Base-by-base conservation (phyloP, 2,797 vertebrate species). In the Agapornis canus region DNA sequence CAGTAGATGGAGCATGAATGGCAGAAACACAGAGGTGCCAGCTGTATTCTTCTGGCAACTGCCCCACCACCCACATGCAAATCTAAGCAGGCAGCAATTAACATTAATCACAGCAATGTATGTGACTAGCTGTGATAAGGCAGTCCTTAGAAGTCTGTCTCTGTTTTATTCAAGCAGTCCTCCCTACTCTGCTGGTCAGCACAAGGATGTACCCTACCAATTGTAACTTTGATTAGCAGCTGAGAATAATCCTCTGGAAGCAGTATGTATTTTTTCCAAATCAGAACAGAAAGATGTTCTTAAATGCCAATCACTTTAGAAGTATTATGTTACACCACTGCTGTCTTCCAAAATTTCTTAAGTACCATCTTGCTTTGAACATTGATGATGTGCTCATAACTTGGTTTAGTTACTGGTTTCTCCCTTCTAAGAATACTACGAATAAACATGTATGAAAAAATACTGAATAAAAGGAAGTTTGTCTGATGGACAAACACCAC, bases 21-120 rank as follows among this genome's bases (percentile, higher is more conserved):
- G 27, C 11, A 0, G 4, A 90, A 25, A 68, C 39, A 27, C 1
- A 4, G 42, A 0, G 2, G 42, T 40, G 37, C 29, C 43, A 72
- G 26, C 51, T 20, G 10, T 13, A 23, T 3, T 2, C 10, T n/a
- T 8, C 45, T 1, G 0, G 11, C 3, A n/a, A 8, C 0, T 15
- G 8, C 31, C 23, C 40, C n/a, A 56, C 54, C 9, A 56, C 20
- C 54, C 51, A 35, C 2, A 35, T 1, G 7, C 3, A 4, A 42
- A 52, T 21, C 49, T 29, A 12, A 49, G 45, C 23, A 42, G 23
- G 52, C 3, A 20, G 40, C 1, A 5, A 27, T 8, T 6, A 5
- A 20, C 14, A 32, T 32, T 8, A 13, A 15, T 32, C 54, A 56
- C 54, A 0, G 1, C 17, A 11, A 6, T 0, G 2, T 4, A 31